Percentiles rank a stretch among this genome's conserved stretches.
Conservation (phyloP, 2,113 vertebrate genomes). For the Nycticebus coucang region DNA sequence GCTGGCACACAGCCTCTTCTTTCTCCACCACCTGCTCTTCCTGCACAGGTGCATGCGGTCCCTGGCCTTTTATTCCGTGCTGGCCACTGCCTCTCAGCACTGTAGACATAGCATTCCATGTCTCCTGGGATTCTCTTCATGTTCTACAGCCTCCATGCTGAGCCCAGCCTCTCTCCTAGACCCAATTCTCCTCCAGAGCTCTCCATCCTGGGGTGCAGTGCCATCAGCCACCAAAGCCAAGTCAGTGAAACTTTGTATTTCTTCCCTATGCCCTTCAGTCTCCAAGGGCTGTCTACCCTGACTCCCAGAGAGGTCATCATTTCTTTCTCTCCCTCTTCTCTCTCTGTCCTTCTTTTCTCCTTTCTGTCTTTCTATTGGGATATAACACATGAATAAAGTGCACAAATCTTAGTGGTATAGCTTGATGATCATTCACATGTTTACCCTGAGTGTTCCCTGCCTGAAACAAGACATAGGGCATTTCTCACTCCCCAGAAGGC, state of each 20-base stretch:
- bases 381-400: background rate
- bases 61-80: background rate
- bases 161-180: background rate
- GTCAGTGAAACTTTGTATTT: background rate
- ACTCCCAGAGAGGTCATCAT: background rate
- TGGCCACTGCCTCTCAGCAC: background rate
- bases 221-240: background rate
- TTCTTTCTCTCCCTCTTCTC: background rate
- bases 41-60: background rate
- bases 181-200: background rate
- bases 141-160: background rate
- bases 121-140: background rate
- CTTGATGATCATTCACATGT: background rate
- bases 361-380: background rate
- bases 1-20: background rate
- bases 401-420: background rate
- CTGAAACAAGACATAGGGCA: background rate
- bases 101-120: no score
- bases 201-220: background rate
- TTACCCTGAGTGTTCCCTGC: background rate
- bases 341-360: accelerated
- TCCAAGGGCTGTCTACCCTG: background rate
- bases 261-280: no score
- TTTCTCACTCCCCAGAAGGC: background rate
- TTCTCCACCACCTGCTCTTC: background rate